Evolutionary conservation across 2,888 invertebrate genomes (phyloP).

Genomic region (Cryptus armator): DNA sequence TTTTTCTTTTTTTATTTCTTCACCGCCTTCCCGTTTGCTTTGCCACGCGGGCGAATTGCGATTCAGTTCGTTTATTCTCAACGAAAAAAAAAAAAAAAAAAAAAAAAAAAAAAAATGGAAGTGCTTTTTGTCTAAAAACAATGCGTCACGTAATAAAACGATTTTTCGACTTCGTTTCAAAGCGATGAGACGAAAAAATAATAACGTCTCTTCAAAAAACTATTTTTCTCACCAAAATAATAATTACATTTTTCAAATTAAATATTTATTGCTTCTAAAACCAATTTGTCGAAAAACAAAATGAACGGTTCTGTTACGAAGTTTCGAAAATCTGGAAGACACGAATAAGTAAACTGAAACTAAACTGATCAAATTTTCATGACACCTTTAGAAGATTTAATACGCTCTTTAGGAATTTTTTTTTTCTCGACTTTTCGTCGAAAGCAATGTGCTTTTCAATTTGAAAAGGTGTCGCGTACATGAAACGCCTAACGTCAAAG

Average conservation of each 20-base stretch:
- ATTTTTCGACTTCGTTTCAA: neutral
- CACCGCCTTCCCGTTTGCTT: conserved; percentile 53
- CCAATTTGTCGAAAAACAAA: no score
- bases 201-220: neutral
- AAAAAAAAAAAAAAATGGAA: neutral
- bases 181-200: neutral
- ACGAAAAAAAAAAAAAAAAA: conserved; percentile 31
- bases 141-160: neutral
- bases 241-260: no score
- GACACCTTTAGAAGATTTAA: no score
- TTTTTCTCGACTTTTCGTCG: neutral
- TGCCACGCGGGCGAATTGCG: conserved; percentile 75
- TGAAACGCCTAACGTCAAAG: no score
- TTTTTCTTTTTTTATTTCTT: conserved; percentile 24
- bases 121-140: conserved; percentile 21
- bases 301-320: no score
- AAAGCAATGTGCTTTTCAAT: neutral
- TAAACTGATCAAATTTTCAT: no score
- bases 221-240: neutral
- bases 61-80: conserved; percentile 67
- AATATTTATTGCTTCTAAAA: no score
- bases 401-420: no score
- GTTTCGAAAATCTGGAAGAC: no score
- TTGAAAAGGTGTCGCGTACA: no score
- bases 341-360: no score